These are phyloP conservation scores for Acanthosepion lycidas DNA, from an alignment of 2,888 invertebrate species.

Conservation along the genomic window DNA sequence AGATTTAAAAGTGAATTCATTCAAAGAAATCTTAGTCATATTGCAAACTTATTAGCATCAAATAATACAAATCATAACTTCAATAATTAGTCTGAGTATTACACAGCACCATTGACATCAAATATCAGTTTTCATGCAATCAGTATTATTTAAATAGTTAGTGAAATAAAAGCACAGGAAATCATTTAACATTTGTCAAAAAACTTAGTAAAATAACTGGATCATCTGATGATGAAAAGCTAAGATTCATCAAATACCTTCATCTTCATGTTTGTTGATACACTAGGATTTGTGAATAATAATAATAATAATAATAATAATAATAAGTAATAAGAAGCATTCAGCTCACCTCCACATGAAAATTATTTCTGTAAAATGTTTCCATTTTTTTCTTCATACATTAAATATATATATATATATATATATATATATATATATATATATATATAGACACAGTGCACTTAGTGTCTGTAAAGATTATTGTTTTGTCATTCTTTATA, in stretches of 20 bases:
- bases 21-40: slow-evolving; percentile 12
- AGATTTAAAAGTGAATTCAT: not conserved
- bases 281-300: too few species aligned
- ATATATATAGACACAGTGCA: too few species aligned
- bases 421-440: too few species aligned
- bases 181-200: not conserved
- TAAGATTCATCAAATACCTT: not conserved
- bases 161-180: not conserved
- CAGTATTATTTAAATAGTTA: not conserved
- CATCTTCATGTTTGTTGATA: too few species aligned
- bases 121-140: not conserved
- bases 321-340: too few species aligned
- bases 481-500: too few species aligned
- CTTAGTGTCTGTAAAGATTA: too few species aligned
- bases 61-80: not conserved
- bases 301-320: too few species aligned
- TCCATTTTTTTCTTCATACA: too few species aligned
- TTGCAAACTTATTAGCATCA: not conserved
- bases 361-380: too few species aligned
- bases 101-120: not conserved
- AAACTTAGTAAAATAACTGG: not conserved
- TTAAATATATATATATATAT: too few species aligned
- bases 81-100: not conserved
- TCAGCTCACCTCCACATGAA: too few species aligned
- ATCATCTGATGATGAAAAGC: not conserved